phyloP scores from a whole-genome alignment of 2,888 invertebrate genomes.

The Plusia festucae region DNA sequence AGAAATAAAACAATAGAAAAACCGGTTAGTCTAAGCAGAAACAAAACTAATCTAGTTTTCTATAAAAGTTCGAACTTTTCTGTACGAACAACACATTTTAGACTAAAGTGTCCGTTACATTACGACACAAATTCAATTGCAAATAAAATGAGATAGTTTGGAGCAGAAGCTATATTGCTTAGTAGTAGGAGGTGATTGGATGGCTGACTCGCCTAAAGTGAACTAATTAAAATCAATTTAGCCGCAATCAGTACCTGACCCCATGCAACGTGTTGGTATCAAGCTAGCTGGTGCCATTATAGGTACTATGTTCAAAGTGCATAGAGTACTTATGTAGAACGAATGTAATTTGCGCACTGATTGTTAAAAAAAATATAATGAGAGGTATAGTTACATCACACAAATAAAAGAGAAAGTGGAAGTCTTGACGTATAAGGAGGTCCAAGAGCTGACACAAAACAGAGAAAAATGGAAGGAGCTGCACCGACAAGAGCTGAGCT shows the following conservation, averaged over 20 bases:
- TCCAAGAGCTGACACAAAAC: too few relatives aligned
- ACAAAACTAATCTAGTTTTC: conserved; percentile 23
- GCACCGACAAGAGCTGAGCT: too few relatives aligned
- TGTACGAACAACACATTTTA: conserved; percentile 32
- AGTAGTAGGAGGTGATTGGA: conserved; percentile 11
- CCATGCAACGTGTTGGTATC: conserved; percentile 7
- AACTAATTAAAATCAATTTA: conserved; percentile 37
- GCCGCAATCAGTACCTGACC: conserved; percentile 20
- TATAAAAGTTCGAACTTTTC: conserved; percentile 28
- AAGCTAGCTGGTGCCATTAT: background rate
- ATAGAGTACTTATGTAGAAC: background rate
- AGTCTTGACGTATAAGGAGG: too few relatives aligned
- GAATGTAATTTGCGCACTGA: too few relatives aligned
- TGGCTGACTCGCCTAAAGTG: conserved; percentile 10
- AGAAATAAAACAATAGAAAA: background rate
- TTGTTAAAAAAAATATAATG: too few relatives aligned
- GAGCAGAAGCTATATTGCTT: conserved; percentile 10
- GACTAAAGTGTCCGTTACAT: background rate
- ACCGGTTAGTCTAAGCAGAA: background rate
- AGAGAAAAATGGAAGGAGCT: too few relatives aligned
- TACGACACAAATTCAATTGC: background rate
- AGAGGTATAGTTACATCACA: too few relatives aligned
- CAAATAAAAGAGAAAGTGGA: too few relatives aligned
- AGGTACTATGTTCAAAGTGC: too few relatives aligned
- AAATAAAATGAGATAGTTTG: background rate